Percentiles rank a stretch among this genome's conserved stretches.
These are phyloP conservation scores for Lysandra bellargus DNA, from an alignment of 2,888 invertebrate species.

Conservation along the genomic window DNA sequence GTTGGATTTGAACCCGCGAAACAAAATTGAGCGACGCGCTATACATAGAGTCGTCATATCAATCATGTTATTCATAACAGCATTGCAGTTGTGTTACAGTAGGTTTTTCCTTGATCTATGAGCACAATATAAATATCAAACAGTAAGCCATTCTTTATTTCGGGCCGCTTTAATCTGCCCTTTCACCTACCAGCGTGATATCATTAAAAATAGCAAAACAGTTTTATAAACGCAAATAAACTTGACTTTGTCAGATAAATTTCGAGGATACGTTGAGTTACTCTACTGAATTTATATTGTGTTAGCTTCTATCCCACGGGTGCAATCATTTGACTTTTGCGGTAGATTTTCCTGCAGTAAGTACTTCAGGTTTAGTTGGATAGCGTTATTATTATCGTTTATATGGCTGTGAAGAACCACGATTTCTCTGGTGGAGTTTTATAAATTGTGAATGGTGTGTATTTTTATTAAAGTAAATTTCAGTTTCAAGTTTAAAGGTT, in stretches of 20 bases:
- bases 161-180: too few species aligned
- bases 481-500: not conserved
- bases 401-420: not conserved
- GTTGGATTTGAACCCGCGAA: too few species aligned
- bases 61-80: not conserved
- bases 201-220: too few species aligned
- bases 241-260: too few species aligned
- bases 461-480: not conserved
- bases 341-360: constrained; percentile 24
- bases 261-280: not conserved
- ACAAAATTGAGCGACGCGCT: too few species aligned
- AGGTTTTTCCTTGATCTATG: constrained; percentile 10
- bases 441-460: not conserved
- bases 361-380: constrained; percentile 23
- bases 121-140: too few species aligned
- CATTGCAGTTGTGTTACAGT: not conserved
- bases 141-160: too few species aligned
- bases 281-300: not conserved
- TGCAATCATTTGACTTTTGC: constrained; percentile 26
- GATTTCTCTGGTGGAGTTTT: not conserved
- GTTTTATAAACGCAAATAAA: too few species aligned
- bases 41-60: too few species aligned
- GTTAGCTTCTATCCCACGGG: constrained; percentile 4
- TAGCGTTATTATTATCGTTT: constrained; percentile 9
- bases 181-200: too few species aligned